Evolutionary conservation across 2,113 vertebrate genomes (phyloP).

Genomic region (Cryptomyrus ogoouensis): DNA sequence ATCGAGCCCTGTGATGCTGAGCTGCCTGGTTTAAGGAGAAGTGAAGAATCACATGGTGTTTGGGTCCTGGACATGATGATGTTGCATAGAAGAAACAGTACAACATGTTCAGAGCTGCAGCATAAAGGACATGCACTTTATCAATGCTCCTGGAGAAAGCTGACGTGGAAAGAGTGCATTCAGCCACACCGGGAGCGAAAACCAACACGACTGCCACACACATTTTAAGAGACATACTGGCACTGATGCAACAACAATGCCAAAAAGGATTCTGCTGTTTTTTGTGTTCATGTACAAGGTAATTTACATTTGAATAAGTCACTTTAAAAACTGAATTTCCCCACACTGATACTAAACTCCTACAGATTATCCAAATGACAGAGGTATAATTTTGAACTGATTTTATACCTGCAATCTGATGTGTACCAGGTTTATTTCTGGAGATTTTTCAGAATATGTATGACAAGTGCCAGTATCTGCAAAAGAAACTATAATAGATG

Average conservation of each 20-base stretch:
- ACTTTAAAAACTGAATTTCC: background rate
- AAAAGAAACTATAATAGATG: background rate
- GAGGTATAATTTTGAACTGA: background rate
- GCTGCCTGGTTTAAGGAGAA: background rate
- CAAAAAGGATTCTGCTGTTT: background rate
- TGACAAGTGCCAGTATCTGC: background rate
- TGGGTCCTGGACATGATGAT: background rate
- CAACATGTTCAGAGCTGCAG: background rate
- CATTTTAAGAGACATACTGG: background rate
- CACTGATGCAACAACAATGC: background rate
- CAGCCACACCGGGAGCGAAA: background rate
- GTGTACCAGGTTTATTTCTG: background rate
- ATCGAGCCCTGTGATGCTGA: background rate
- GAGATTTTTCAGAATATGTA: background rate
- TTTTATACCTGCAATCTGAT: background rate
- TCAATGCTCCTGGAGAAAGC: background rate
- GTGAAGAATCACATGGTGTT: background rate
- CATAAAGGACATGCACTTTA: background rate
- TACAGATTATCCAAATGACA: background rate
- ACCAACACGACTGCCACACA: background rate
- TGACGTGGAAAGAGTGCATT: background rate
- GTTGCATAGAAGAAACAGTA: background rate
- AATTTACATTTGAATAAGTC: background rate
- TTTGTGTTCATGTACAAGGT: background rate
- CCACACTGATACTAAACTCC: background rate